These are phyloP conservation scores for Lysandra coridon DNA, from an alignment of 2,888 invertebrate species.

Conservation along the genomic window DNA sequence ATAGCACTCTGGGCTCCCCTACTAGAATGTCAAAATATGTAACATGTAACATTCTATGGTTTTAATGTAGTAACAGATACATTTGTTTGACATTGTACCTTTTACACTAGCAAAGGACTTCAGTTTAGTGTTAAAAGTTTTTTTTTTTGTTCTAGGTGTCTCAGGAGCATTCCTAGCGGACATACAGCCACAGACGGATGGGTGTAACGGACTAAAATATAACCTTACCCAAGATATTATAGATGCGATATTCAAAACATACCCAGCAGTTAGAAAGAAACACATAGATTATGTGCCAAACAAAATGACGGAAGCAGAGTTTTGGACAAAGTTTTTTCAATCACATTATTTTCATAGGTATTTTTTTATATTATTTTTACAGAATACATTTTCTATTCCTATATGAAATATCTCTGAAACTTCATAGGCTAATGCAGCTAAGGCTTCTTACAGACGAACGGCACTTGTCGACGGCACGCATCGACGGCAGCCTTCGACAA, in stretches of 20 bases:
- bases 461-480: too few relatives aligned
- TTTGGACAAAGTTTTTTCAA: conserved; percentile 99
- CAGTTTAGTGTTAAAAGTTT: not conserved
- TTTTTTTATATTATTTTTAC: conserved; percentile 21
- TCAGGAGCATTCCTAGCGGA: conserved; percentile 92
- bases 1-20: too few relatives aligned
- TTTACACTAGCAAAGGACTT: not conserved
- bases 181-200: conserved; percentile 98
- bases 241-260: conserved; percentile 99
- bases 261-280: conserved; percentile 98
- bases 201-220: conserved; percentile 97
- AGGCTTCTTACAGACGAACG: too few relatives aligned
- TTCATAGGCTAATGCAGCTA: too few relatives aligned
- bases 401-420: too few relatives aligned
- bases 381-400: too few relatives aligned
- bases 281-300: conserved; percentile 97
- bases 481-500: too few relatives aligned
- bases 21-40: too few relatives aligned
- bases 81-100: not conserved
- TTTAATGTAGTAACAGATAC: too few relatives aligned
- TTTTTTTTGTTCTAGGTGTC: conserved; percentile 72
- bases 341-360: conserved; percentile 98
- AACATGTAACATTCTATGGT: too few relatives aligned
- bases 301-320: conserved; percentile 96
- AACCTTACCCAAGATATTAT: conserved; percentile 98